Evolutionary conservation across 2,797 vertebrate genomes (phyloP), one percentile per base, ranked within the genome.

Genomic region (Mormyrops boulengeri): DNA sequence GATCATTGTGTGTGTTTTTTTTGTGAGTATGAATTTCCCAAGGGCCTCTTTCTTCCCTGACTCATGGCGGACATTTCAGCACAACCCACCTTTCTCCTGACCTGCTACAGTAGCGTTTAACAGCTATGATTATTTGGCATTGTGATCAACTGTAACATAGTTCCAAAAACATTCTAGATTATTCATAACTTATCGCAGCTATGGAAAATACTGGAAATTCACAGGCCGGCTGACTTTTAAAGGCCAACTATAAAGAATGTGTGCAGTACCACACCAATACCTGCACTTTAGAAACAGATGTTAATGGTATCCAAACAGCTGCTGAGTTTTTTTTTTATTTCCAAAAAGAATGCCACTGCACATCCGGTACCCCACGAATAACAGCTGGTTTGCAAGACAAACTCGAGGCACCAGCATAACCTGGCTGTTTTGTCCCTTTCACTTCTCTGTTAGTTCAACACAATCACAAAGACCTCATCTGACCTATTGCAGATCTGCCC

Each of bases 401-500:
- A 19, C 73, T 80, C 17, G 17, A 80, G 73, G 9, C 73, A 44
- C 41, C 73, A 17, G 17, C 38, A 80, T 80, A 17, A 44, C 34
- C 38, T 9, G 30, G 34, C 17, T 22, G 8, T 19, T 41, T 60
- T 57, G 30, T 57, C 49, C 22, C 50, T 34, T 30, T 87, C 2
- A 53, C 26, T 17, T 38, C 22, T 87, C 53, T 57, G 7, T 87
- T 62, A 57, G 7, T 41, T 19, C 50, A 8, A 38, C 12, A 41
- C 52, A 22, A 9, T 60, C 26, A 80, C 88, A 85, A 62, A 88
- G 52, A 22, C 77, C 2, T 4, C 85, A 69, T 14, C 7, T 88
- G 73, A 38, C 91, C 85, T 91, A 62, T 94, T 95, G 90, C 95
- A 99, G 98, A 98, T 92, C 95, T 99, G 92, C 98, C 98, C 14